phyloP scores from a whole-genome alignment of 1,140 invertebrate genomes.

The Idris sp. region DNA sequence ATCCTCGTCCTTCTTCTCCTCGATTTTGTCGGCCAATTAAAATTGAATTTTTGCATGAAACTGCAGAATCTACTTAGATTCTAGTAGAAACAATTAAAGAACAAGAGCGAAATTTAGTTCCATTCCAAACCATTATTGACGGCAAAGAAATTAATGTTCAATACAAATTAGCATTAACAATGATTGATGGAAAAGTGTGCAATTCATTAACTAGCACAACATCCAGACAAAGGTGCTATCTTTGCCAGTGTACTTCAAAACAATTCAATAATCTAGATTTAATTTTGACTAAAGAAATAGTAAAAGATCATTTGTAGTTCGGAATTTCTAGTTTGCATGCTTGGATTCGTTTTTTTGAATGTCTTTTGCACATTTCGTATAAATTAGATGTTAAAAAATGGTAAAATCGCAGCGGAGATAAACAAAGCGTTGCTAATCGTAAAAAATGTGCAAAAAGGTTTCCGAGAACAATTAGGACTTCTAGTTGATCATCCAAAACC shows the following conservation, averaged over 20 bases:
- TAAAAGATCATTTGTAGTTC: slow-evolving; percentile 52
- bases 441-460: slow-evolving; percentile 22
- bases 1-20: slow-evolving; percentile 25
- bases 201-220: slow-evolving; percentile 70
- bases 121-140: slow-evolving; percentile 46
- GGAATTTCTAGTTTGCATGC: too few relatives aligned
- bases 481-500: slow-evolving; percentile 7
- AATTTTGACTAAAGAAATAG: slow-evolving; percentile 48
- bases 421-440: slow-evolving; percentile 12
- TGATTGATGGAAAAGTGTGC: slow-evolving; percentile 75
- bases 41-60: too few relatives aligned
- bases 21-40: too few relatives aligned
- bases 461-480: slow-evolving; percentile 15
- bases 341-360: slow-evolving; percentile 69
- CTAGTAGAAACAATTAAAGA: neutral
- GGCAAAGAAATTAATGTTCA: slow-evolving; percentile 55
- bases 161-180: slow-evolving; percentile 67
- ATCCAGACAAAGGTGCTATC: slow-evolving; percentile 71
- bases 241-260: slow-evolving; percentile 70
- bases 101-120: slow-evolving; percentile 37
- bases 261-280: slow-evolving; percentile 69
- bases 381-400: slow-evolving; percentile 13
- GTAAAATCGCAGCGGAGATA: slow-evolving; percentile 16
- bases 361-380: slow-evolving; percentile 65
- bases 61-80: slow-evolving; percentile 16